Base-by-base conservation (phyloP, 2,888 invertebrate species). In the Drosophila quinaria region DNA sequence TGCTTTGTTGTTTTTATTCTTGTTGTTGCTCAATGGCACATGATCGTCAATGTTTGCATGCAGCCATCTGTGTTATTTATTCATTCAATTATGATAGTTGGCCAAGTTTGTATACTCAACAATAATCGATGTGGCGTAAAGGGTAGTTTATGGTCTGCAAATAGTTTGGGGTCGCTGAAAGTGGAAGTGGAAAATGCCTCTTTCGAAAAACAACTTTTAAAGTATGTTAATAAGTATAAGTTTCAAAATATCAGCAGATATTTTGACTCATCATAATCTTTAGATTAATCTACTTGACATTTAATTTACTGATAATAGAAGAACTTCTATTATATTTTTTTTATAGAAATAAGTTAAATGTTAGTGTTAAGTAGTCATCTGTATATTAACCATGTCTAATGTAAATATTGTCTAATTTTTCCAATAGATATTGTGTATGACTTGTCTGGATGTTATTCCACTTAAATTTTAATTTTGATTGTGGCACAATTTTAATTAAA, bases 61-160 rank as follows among this genome's bases (percentile, higher is more conserved):
- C 60, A 51, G 56, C 50, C 69, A 73, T 51, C 46, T 44, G 33
- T 51, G 39, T 66, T 68, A 66, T 75, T 76, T 69, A 54, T 68
- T 65, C 55, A 70, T 51, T 69, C 50, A 59, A 58, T 78, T 52
- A 50, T 58, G 35, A 59, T 37, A 52, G 67, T 56, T 55, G 50
- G 41, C 11, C 54, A 47, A 65, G 19, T 37, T 54, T 54, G 22
- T 19, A 13, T 56, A 49, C 41, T 5, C 11, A 19, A 25, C 17
- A 51, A 50, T 35, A 41, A 41, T 33, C 22, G 6, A 25, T 56
- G 15, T 35, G n/a, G 8, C 8, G 33, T 11, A 35, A 56, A 44
- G 55, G 44, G 17, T 41, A 9, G 29, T 11, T 29, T 50, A 13
- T n/a, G 13, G 50, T 31, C 5, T 44, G 3, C 1, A 29, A 31